Evolutionary conservation across 2,888 invertebrate genomes (phyloP).

Genomic region (Sinohyriopsis cumingii): DNA sequence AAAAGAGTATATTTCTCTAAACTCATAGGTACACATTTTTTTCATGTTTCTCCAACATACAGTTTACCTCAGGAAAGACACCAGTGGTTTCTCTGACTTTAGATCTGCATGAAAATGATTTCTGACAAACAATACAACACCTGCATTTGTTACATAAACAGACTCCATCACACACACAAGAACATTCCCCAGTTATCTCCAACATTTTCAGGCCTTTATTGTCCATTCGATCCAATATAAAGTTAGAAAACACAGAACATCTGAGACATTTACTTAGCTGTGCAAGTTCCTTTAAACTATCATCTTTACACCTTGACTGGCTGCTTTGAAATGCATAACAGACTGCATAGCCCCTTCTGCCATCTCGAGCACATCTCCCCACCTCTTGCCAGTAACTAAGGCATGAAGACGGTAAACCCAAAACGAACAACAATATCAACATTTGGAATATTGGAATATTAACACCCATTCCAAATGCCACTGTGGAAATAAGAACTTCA

Average conservation of each 20-base stretch:
- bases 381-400: constrained; percentile 30
- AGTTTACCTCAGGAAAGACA: too few species aligned
- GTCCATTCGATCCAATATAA: constrained; percentile 8
- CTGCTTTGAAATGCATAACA: constrained; percentile 12
- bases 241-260: not conserved
- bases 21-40: too few species aligned
- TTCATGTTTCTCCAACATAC: too few species aligned
- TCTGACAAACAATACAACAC: constrained; percentile 13
- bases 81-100: constrained; percentile 1
- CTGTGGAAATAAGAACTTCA: constrained; percentile 20
- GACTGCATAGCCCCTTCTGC: constrained; percentile 7
- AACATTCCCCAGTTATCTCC: not conserved
- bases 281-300: not conserved
- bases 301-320: not conserved
- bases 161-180: not conserved
- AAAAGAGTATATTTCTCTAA: too few species aligned
- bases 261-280: constrained; percentile 1
- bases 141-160: constrained; percentile 14
- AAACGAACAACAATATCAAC: constrained; percentile 27
- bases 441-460: constrained; percentile 23
- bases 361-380: constrained; percentile 15
- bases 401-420: constrained; percentile 16
- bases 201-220: not conserved
- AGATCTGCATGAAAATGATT: not conserved
- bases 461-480: constrained; percentile 36